phyloP scores from a whole-genome alignment of 1,140 invertebrate genomes.

The Platyura marginata region DNA sequence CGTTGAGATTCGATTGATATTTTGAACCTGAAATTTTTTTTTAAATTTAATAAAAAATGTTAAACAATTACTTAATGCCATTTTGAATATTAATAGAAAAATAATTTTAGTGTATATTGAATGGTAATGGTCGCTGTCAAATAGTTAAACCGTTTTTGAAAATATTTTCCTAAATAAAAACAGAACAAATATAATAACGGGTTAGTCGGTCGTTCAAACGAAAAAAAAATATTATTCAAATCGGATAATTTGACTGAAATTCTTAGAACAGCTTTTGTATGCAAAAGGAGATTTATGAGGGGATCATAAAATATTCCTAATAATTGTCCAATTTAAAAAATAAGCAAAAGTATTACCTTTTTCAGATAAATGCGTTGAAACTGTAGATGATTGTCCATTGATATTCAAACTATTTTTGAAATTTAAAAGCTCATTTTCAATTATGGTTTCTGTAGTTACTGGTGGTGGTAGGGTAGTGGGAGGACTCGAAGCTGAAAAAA shows the following conservation, averaged over 20 bases:
- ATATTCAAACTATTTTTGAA: conserved; percentile 9
- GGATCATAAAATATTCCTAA: neutral
- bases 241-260: too few relatives aligned
- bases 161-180: too few relatives aligned
- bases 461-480: conserved; percentile 21
- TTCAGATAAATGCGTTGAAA: conserved; percentile 18
- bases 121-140: too few relatives aligned
- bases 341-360: conserved; percentile 17
- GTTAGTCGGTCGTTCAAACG: too few relatives aligned
- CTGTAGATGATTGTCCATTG: conserved; percentile 15
- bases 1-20: conserved; percentile 46
- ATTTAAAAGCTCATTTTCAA: conserved; percentile 10
- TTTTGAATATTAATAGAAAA: too few relatives aligned
- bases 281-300: neutral
- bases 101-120: too few relatives aligned
- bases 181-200: too few relatives aligned
- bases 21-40: conserved; percentile 31
- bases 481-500: conserved; percentile 18
- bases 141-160: too few relatives aligned
- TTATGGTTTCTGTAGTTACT: conserved; percentile 17
- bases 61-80: too few relatives aligned
- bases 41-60: neutral
- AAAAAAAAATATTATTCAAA: too few relatives aligned
- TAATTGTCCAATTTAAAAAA: neutral
- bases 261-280: too few relatives aligned